Conservation (phyloP, 2,113 vertebrate genomes). For the Phylloscopus trochilus region DNA sequence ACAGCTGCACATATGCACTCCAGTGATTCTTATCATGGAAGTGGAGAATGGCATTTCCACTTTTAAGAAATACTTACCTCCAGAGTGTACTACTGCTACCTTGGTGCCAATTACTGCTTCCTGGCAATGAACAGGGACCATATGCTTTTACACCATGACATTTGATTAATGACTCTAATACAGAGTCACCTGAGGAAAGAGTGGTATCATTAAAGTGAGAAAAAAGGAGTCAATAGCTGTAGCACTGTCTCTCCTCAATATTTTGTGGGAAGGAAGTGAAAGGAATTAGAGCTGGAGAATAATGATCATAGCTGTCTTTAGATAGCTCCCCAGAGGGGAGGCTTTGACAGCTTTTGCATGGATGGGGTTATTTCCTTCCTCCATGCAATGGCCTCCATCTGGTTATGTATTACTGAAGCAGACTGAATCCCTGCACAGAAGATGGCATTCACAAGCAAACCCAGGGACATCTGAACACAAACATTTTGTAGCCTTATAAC, state of each 20-base stretch:
- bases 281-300: background rate
- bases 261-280: background rate
- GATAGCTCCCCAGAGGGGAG: background rate
- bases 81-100: background rate
- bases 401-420: background rate
- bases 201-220: background rate
- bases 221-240: background rate
- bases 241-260: background rate
- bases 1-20: background rate
- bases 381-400: background rate
- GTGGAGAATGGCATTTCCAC: background rate
- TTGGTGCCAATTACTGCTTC: background rate
- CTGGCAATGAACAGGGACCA: background rate
- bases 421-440: background rate
- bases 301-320: background rate
- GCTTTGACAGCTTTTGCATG: background rate
- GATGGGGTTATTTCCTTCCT: background rate
- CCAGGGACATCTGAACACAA: background rate
- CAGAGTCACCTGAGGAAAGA: slow-evolving; percentile 6
- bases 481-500: background rate
- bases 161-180: slow-evolving; percentile 15
- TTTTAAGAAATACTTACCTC: slow-evolving; percentile 32
- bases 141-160: background rate
- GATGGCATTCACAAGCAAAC: background rate
- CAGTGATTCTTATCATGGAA: background rate